These are phyloP conservation scores for Spodoptera frugiperda DNA, from an alignment of 1,140 invertebrate species.

Conservation along the genomic window DNA sequence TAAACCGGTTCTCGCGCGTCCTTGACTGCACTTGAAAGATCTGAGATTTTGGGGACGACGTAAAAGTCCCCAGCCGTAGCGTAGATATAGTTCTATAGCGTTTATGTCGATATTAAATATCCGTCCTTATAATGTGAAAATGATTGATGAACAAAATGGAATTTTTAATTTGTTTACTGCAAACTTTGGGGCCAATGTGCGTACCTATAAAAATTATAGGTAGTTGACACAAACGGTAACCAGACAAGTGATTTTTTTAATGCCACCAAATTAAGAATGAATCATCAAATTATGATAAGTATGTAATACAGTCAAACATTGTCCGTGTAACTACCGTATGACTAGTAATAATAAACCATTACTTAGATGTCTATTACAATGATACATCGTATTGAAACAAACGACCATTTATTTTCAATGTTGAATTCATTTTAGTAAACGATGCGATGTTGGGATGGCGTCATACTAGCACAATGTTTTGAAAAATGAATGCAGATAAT, in stretches of 20 bases:
- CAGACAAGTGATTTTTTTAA: not conserved
- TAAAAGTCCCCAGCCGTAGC: not conserved
- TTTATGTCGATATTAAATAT: conserved; percentile 33
- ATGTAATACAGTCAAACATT: conserved; percentile 1
- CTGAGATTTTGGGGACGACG: not conserved
- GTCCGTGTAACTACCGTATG: not conserved
- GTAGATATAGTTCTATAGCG: conserved; percentile 21
- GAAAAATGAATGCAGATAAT: conserved; percentile 34
- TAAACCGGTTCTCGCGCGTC: conserved; percentile 36
- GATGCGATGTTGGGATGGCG: not conserved
- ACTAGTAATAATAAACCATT: conserved; percentile 9
- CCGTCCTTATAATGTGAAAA: conserved; percentile 48
- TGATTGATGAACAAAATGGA: conserved; percentile 23
- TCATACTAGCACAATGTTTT: conserved; percentile 34
- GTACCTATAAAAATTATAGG: too few relatives aligned
- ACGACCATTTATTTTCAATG: conserved; percentile 27
- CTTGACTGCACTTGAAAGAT: conserved; percentile 30
- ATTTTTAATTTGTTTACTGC: not conserved
- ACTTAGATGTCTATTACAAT: conserved; percentile 27
- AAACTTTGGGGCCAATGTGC: not conserved
- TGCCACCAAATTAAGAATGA: not conserved
- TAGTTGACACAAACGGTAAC: not conserved
- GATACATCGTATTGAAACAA: conserved; percentile 20
- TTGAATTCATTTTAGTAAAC: conserved; percentile 7
- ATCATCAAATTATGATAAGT: conserved; percentile 5